Base-by-base conservation (phyloP, 1,140 invertebrate species). In the Camponotus vicinus region DNA sequence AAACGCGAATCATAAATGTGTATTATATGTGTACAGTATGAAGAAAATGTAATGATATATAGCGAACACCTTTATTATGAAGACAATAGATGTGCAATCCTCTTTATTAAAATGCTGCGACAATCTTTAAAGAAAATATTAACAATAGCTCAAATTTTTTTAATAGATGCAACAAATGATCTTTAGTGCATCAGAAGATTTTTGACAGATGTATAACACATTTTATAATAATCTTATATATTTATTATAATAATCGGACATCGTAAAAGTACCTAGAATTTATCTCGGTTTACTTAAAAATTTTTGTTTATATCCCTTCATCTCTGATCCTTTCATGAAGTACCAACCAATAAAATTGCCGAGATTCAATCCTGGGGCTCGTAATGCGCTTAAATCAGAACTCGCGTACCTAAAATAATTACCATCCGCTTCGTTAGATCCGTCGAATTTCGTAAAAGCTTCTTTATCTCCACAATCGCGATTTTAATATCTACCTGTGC, bases 321-420 rank as follows among this genome's bases (percentile, higher is more conserved):
- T 34, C 69, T 83, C 55, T 57, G 37, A 70, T 75, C 57, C 34
- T 27, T 34, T n/a, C 7, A 64, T 21, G 32, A 80, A 61, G 37
- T 34, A 57, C 21, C 13, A 64, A 55, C 27, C 27, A 21, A 70
- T 37, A n/a, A 70, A 70, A 80, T 59, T 42, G 49, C 40, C n/a
- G 34, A 42, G 79, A 82, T 73, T 59, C 27, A 42, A 21, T 21
- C 40, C 49, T 9, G 40, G 37, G 45, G 61, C 49, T 52, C 52
- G 27, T 61, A 83, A 83, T 63, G 21, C 69, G 79, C 79, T 83
- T 83, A 83, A 83, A 73, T 55, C 79, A 55, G 73, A 82, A 37
- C 67, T 82, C 55, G 67, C 79, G 67, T 82, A 82, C 27, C 49
- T 73, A 82, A 61, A 69, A 83, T 83, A 83, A 83, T 83, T 83